These are phyloP conservation scores for Lumbricus terrestris DNA, from an alignment of 2,888 invertebrate species.

Conservation along the genomic window DNA sequence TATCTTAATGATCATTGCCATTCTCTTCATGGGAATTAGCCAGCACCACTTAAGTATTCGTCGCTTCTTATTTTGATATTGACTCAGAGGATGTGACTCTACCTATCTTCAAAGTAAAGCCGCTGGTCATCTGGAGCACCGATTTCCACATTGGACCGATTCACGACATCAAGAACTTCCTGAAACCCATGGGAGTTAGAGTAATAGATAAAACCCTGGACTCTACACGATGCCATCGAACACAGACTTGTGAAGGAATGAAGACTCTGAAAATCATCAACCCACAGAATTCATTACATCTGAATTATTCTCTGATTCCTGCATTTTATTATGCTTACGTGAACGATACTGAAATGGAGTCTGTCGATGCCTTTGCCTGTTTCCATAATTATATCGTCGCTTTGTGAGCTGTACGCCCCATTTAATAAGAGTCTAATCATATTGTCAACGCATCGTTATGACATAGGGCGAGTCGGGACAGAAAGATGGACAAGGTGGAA, in stretches of 20 bases:
- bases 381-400: conserved; percentile 27
- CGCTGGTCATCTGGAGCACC: too few relatives aligned
- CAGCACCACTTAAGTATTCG: too few relatives aligned
- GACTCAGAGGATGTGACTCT: too few relatives aligned
- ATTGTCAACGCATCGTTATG: conserved; percentile 14
- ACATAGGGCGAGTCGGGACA: neutral
- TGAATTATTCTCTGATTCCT: neutral
- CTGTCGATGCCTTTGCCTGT: conserved; percentile 31
- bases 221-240: neutral
- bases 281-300: conserved; percentile 16
- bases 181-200: conserved; percentile 8
- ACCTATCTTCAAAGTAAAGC: too few relatives aligned
- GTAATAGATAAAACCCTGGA: conserved; percentile 20
- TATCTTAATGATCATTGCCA: too few relatives aligned
- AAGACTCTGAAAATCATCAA: conserved; percentile 18
- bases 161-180: neutral
- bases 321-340: neutral
- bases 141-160: conserved; percentile 18
- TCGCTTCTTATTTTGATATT: too few relatives aligned
- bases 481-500: conserved; percentile 21
- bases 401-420: conserved; percentile 29
- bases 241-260: neutral
- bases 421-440: conserved; percentile 33
- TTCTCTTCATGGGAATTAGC: too few relatives aligned
- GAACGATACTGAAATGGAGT: conserved; percentile 9